These are phyloP conservation scores for Passer domesticus DNA, from an alignment of 2,113 vertebrate species.

Conservation along the genomic window DNA sequence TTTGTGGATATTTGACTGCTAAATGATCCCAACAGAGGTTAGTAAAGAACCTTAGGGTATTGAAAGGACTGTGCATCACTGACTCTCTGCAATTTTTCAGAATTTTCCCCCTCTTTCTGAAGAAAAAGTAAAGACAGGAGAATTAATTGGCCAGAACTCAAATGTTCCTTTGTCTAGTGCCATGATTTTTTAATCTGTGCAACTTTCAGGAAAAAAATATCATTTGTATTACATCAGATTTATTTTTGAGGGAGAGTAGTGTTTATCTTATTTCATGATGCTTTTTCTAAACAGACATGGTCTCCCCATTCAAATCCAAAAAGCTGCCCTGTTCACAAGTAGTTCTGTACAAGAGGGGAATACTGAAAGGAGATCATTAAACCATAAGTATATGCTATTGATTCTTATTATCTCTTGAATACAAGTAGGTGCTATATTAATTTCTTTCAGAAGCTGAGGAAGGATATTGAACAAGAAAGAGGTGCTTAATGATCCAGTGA, in stretches of 20 bases:
- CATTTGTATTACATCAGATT: not conserved
- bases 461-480: not conserved
- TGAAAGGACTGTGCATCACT: not conserved
- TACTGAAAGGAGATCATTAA: not conserved
- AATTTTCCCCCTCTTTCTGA: not conserved
- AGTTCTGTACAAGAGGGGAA: not conserved
- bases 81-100: not conserved
- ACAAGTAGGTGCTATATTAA: not conserved
- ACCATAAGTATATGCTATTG: not conserved
- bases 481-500: not conserved
- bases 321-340: not conserved
- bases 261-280: not conserved
- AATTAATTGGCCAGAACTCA: not conserved
- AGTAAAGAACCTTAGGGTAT: not conserved
- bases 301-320: not conserved
- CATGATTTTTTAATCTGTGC: not conserved
- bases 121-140: not conserved
- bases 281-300: not conserved
- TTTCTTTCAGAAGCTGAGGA: not conserved
- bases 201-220: not conserved
- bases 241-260: not conserved
- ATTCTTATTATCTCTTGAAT: not conserved
- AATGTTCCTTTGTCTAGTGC: not conserved
- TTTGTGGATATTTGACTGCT: not conserved
- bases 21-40: not conserved